phyloP scores from a whole-genome alignment of 2,113 vertebrate species.

The Otis tarda region DNA sequence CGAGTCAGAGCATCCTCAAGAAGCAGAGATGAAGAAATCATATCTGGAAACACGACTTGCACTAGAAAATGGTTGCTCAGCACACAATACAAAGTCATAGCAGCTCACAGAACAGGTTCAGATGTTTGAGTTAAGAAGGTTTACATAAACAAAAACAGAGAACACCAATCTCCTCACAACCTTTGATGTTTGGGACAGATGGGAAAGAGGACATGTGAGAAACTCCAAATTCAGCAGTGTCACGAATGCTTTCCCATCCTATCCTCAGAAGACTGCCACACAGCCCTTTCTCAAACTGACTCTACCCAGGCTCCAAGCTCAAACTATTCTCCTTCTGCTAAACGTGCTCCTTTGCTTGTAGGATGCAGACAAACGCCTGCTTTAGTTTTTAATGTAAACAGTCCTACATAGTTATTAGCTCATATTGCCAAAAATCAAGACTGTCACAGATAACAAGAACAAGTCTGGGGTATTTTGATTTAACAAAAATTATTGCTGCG shows the following conservation, averaged over 20 bases:
- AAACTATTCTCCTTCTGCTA: neutral
- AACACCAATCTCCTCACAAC: neutral
- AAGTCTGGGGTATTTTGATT: neutral
- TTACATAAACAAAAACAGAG: neutral
- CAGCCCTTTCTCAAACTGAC: neutral
- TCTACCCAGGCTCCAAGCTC: neutral
- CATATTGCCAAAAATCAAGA: neutral
- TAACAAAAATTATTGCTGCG: neutral
- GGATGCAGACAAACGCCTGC: neutral
- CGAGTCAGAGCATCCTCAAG: neutral
- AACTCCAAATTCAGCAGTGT: neutral
- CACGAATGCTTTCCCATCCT: neutral
- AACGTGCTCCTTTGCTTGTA: neutral
- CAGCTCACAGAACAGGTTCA: neutral
- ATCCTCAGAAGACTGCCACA: neutral
- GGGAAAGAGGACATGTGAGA: neutral
- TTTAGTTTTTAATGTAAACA: neutral
- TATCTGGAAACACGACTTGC: neutral
- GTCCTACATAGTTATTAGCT: neutral
- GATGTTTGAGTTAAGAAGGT: neutral
- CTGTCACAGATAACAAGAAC: neutral
- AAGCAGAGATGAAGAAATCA: neutral
- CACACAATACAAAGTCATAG: neutral
- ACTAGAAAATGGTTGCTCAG: neutral
- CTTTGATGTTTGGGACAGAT: neutral